Conservation (phyloP, 2,888 invertebrate species). For the Noctua janthina region DNA sequence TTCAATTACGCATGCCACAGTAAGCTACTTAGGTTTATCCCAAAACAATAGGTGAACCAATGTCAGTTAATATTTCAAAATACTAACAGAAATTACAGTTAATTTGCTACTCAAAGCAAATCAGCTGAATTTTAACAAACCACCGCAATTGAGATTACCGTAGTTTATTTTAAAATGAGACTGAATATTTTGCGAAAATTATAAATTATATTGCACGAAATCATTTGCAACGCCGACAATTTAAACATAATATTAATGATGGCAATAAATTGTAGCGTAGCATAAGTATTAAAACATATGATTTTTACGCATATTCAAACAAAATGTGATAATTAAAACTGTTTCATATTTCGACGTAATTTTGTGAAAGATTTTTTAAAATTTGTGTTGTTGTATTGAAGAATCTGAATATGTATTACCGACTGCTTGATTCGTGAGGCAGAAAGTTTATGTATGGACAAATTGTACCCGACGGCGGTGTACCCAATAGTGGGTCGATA, state of each 20-base stretch:
- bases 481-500: neutral
- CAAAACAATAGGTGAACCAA: neutral
- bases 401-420: constrained; percentile 15
- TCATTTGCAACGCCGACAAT: constrained; percentile 35
- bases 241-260: constrained; percentile 42
- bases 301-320: constrained; percentile 16
- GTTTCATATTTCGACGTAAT: neutral
- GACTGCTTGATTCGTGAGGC: neutral
- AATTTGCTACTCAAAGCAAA: constrained; percentile 14
- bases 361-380: neutral
- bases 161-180: constrained; percentile 41
- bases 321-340: neutral
- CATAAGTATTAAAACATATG: constrained; percentile 49
- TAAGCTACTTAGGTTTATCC: neutral
- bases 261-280: constrained; percentile 32
- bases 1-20: neutral
- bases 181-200: constrained; percentile 25
- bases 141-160: constrained; percentile 33
- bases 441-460: constrained; percentile 14
- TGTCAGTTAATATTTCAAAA: constrained; percentile 17
- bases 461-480: neutral
- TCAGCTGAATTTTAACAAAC: constrained; percentile 41
- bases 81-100: constrained; percentile 9
- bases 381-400: neutral
- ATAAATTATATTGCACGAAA: constrained; percentile 26